A percentile compares a stretch with the other conserved stretches of the same genome.
Conservation (phyloP, 1,140 invertebrate genomes). For the Meloidogyne hapla region DNA sequence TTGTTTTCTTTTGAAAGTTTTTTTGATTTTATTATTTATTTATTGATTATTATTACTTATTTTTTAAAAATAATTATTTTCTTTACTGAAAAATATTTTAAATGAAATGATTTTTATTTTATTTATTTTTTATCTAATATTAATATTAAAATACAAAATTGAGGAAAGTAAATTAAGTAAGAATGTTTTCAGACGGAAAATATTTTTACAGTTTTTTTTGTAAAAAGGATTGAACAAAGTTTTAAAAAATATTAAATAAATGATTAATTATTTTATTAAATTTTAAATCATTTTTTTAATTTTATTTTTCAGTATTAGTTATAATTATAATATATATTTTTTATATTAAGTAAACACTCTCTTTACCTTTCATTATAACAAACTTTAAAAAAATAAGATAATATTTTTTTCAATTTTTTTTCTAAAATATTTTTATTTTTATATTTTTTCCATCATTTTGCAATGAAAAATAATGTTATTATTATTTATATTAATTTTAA, state of each 20-base stretch:
- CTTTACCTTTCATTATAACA: too few relatives aligned
- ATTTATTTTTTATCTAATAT: too few relatives aligned
- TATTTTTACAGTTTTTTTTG: too few relatives aligned
- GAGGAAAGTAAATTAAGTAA: not conserved
- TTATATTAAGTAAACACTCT: not conserved
- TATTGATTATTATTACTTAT: not conserved
- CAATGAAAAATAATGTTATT: slow-evolving; percentile 8
- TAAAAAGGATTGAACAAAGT: too few relatives aligned
- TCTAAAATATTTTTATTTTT: not conserved
- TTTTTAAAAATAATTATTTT: not conserved
- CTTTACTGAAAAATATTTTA: not conserved
- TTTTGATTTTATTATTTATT: not conserved
- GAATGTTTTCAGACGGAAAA: not conserved
- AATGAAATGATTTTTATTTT: not conserved
- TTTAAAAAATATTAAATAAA: too few relatives aligned
- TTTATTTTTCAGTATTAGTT: too few relatives aligned
- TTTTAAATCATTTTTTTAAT: too few relatives aligned
- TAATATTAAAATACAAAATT: not conserved
- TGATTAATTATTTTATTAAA: too few relatives aligned
- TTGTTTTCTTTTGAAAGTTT: not conserved
- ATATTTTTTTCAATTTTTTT: not conserved
- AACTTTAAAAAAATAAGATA: not conserved
- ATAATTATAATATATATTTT: not conserved
- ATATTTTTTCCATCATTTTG: not conserved
- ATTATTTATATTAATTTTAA: slow-evolving; percentile 3